Conservation (phyloP, 1,140 invertebrate genomes). For the Micrasema minimum region DNA sequence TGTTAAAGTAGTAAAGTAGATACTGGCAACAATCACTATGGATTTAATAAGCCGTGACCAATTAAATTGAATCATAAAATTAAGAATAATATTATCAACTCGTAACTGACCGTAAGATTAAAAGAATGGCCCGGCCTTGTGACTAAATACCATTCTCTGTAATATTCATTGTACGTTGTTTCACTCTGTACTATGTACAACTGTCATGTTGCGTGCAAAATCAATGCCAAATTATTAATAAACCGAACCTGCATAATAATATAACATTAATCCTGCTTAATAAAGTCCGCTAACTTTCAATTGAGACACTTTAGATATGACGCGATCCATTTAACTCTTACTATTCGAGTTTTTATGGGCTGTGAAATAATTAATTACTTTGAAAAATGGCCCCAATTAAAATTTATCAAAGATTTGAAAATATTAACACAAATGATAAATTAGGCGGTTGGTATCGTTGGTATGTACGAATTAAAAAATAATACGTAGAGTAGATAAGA, state of each 20-base stretch:
- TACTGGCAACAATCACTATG: conserved; percentile 38
- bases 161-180: conserved; percentile 6
- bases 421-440: conserved; percentile 1
- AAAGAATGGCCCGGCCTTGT: conserved; percentile 26
- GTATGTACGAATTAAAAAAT: no score
- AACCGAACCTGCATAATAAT: no score
- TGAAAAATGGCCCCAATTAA: conserved; percentile 15
- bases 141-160: conserved; percentile 13
- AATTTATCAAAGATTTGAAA: conserved; percentile 4
- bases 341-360: not conserved
- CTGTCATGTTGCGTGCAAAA: no score
- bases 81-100: conserved; percentile 23
- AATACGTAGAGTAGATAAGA: no score
- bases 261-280: no score
- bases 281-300: no score
- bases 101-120: conserved; percentile 42
- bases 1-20: conserved; percentile 15
- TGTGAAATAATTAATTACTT: conserved; percentile 20
- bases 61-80: conserved; percentile 53
- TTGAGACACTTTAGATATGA: not conserved
- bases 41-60: conserved; percentile 51
- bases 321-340: conserved; percentile 15
- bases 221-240: no score
- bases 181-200: not conserved
- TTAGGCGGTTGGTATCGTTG: not conserved